Percentiles rank a stretch among this genome's conserved stretches.
These are phyloP conservation scores for Pavo muticus DNA, from an alignment of 2,113 vertebrate species.

Conservation along the genomic window DNA sequence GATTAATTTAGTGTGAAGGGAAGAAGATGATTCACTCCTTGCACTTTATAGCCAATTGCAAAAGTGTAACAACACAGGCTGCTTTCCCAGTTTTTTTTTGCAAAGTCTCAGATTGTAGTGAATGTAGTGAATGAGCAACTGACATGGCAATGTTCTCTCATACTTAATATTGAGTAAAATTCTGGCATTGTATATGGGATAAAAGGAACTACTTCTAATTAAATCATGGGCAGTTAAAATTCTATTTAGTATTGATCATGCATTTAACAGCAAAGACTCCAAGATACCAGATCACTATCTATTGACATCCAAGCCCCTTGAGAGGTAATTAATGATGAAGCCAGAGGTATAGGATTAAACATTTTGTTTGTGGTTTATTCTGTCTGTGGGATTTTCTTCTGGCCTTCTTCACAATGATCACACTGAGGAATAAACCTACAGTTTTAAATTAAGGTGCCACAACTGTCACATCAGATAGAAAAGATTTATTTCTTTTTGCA, in stretches of 20 bases:
- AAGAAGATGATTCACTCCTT: background rate
- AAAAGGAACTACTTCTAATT: slow-evolving; percentile 65
- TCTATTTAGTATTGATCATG: slow-evolving; percentile 69
- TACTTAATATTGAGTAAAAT: slow-evolving; percentile 32
- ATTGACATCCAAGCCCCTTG: slow-evolving; percentile 62
- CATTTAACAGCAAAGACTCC: slow-evolving; percentile 66
- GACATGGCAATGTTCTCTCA: background rate
- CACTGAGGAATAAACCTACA: background rate
- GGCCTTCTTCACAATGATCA: background rate
- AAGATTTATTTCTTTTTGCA: background rate
- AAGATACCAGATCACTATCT: slow-evolving; percentile 56
- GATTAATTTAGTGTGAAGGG: background rate
- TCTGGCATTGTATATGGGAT: slow-evolving; percentile 32
- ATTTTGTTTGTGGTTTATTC: slow-evolving; percentile 50
- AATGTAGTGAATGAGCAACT: background rate
- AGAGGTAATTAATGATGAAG: slow-evolving; percentile 66
- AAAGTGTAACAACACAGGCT: background rate
- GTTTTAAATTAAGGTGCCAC: slow-evolving; percentile 3
- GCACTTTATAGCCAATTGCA: background rate
- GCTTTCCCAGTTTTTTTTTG: background rate
- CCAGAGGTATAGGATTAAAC: background rate
- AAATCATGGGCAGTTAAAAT: slow-evolving; percentile 70
- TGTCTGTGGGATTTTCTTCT: slow-evolving; percentile 27
- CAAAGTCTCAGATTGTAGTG: background rate
- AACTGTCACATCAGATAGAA: background rate